Evolutionary conservation across 1,140 invertebrate genomes (phyloP).

Genomic region (Melanaphis sacchari): DNA sequence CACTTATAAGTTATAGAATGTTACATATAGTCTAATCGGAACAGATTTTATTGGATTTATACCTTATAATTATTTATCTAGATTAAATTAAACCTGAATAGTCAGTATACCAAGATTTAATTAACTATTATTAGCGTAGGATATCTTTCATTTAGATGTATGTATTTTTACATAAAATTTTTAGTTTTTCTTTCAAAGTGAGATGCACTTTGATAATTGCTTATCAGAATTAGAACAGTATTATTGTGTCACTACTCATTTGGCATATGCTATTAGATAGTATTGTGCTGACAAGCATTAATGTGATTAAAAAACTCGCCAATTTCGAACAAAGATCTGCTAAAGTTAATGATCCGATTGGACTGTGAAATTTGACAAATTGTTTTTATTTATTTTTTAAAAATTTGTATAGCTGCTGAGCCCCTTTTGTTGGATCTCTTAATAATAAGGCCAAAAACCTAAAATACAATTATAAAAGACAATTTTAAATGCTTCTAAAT

Average conservation of each 20-base stretch:
- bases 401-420: conserved; percentile 42
- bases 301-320: conserved; percentile 49
- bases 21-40: conserved; percentile 47
- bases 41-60: conserved; percentile 48
- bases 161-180: background rate
- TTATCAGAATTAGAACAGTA: conserved; percentile 35
- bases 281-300: conserved; percentile 35
- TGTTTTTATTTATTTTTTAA: background rate
- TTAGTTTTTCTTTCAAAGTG: background rate
- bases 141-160: background rate
- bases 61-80: background rate
- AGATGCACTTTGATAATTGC: conserved; percentile 34
- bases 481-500: conserved; percentile 41
- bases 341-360: conserved; percentile 27
- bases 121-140: conserved; percentile 13
- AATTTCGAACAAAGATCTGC: conserved; percentile 51
- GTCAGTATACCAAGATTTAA: conserved; percentile 20
- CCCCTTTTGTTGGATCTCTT: conserved; percentile 55
- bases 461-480: conserved; percentile 35
- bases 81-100: conserved; percentile 28
- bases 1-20: conserved; percentile 45
- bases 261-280: conserved; percentile 23
- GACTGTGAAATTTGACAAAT: conserved; percentile 28
- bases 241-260: conserved; percentile 45
- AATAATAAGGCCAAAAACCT: conserved; percentile 18